A percentile compares a stretch with the other conserved stretches of the same genome.
These are phyloP conservation scores for Pedionomus torquatus DNA, from an alignment of 2,113 vertebrate genomes.

Conservation along the genomic window DNA sequence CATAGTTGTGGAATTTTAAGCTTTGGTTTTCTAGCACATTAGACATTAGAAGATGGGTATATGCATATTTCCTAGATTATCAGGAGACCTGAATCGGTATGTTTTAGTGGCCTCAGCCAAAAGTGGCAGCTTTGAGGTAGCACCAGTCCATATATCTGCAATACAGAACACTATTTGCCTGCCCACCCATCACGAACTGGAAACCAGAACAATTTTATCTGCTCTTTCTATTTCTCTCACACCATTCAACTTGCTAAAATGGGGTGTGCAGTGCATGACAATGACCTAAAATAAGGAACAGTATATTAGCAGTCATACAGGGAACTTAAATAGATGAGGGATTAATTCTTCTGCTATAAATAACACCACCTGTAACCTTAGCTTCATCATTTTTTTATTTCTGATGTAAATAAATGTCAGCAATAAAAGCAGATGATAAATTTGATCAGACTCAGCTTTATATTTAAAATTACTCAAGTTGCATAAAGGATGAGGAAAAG, in stretches of 20 bases:
- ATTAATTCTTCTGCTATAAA: constrained; percentile 48
- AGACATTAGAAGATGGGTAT: neutral
- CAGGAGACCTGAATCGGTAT: neutral
- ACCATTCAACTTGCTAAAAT: neutral
- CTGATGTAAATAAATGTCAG: constrained; percentile 40
- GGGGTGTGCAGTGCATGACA: neutral
- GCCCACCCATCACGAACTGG: neutral
- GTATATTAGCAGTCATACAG: neutral
- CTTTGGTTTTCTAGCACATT: neutral
- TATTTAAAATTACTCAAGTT: neutral
- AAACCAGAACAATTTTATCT: neutral
- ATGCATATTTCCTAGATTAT: neutral
- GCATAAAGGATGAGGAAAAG: neutral
- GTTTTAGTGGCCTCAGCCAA: neutral
- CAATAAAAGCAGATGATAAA: neutral
- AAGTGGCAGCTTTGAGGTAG: neutral
- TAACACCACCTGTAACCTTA: constrained; percentile 30
- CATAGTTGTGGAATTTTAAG: neutral
- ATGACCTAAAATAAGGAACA: constrained; percentile 33
- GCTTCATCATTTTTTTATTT: constrained; percentile 33
- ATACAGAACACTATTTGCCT: neutral
- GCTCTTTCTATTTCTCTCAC: neutral
- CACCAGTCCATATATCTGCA: neutral
- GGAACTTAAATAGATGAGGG: constrained; percentile 10
- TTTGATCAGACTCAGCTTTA: neutral